phyloP scores from a whole-genome alignment of 2,888 invertebrate genomes.

The Apamea anceps region DNA sequence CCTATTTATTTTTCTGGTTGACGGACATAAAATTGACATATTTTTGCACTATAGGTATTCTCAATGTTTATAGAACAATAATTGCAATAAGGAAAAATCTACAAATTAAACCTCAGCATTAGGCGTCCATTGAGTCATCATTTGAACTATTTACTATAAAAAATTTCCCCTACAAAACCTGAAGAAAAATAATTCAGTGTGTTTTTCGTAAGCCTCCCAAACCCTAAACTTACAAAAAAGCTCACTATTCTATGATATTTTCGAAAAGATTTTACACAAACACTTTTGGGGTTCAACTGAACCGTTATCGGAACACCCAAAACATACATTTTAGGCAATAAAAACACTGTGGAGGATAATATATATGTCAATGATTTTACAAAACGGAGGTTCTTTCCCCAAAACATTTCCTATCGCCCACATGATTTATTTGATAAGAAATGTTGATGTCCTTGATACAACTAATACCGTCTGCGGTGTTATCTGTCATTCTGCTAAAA shows the following conservation, averaged over 20 bases:
- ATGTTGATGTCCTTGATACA: slow-evolving; percentile 48
- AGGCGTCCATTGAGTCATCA: background rate
- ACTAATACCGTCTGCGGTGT: slow-evolving; percentile 23
- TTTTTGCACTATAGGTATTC: background rate
- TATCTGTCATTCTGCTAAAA: slow-evolving; percentile 38
- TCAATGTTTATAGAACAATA: background rate
- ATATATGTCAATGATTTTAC: slow-evolving; percentile 38
- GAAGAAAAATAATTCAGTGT: background rate
- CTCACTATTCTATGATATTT: too few relatives aligned
- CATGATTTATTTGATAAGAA: slow-evolving; percentile 61
- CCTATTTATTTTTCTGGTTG: slow-evolving; percentile 35
- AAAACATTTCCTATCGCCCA: slow-evolving; percentile 58
- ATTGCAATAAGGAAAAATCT: slow-evolving; percentile 16
- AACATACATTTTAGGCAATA: background rate
- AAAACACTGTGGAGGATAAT: background rate
- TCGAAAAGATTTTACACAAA: too few relatives aligned
- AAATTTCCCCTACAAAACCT: background rate
- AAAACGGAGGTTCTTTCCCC: slow-evolving; percentile 53
- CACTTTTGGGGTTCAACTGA: background rate
- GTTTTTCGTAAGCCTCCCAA: background rate
- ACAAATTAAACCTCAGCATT: background rate
- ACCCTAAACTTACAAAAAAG: background rate
- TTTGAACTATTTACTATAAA: background rate
- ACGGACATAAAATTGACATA: slow-evolving; percentile 22
- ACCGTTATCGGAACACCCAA: background rate